Percentiles rank a stretch among this genome's conserved stretches.
These are phyloP conservation scores for Telmatherina bonti DNA, from an alignment of 2,797 vertebrate genomes.

Conservation along the genomic window DNA sequence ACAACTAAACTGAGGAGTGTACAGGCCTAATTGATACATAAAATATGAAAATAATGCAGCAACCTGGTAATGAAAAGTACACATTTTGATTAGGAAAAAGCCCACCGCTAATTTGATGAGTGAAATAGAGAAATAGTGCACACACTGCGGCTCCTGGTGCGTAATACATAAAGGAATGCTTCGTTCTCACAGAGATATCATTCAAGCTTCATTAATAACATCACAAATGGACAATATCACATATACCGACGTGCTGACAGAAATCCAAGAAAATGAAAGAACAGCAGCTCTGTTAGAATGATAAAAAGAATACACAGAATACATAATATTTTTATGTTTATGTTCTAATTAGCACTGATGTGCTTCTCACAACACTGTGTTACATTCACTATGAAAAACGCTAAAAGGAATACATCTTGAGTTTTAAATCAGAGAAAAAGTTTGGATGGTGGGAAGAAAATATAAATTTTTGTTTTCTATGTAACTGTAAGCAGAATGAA, in stretches of 20 bases:
- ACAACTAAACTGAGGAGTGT: slow-evolving; percentile 1
- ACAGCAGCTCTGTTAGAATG: background rate
- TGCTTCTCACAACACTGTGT: too few species aligned
- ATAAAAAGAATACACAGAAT: background rate
- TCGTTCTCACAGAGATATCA: slow-evolving; percentile 13
- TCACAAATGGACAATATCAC: slow-evolving; percentile 17
- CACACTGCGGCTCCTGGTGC: background rate
- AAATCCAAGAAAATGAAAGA: slow-evolving; percentile 10
- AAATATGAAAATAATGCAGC: slow-evolving; percentile 24
- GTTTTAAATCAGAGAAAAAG: too few species aligned
- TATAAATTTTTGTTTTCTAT: too few species aligned
- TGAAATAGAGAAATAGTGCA: slow-evolving; percentile 16
- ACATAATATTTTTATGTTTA: background rate
- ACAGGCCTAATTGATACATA: slow-evolving; percentile 26
- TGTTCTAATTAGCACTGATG: too few species aligned
- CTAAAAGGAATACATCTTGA: too few species aligned
- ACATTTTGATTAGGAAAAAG: background rate
- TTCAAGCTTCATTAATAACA: slow-evolving; percentile 21
- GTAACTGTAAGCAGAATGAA: too few species aligned
- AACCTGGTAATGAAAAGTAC: background rate
- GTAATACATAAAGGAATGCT: slow-evolving; percentile 18
- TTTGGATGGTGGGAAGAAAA: too few species aligned
- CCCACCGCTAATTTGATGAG: background rate
- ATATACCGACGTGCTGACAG: slow-evolving; percentile 11
- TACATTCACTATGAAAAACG: too few species aligned